A percentile compares a stretch with the other conserved stretches of the same genome.
phyloP scores from a whole-genome alignment of 2,888 invertebrate genomes.

The Cacoxenus indagator region DNA sequence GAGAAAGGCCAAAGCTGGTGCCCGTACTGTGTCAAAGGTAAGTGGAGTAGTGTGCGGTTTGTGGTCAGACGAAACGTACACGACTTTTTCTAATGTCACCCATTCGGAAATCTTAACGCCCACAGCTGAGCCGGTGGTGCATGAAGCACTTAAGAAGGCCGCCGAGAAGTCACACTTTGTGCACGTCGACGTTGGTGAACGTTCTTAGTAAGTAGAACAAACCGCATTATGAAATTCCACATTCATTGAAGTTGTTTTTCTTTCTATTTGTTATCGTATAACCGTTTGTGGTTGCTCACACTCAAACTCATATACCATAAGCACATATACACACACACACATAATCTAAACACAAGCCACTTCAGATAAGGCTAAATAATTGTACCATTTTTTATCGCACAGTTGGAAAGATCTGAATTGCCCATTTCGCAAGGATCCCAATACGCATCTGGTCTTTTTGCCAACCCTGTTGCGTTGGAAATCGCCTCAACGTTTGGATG shows the following conservation, averaged over 20 bases:
- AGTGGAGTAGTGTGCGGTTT: slow-evolving; percentile 58
- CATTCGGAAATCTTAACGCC: slow-evolving; percentile 5
- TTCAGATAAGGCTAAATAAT: not conserved
- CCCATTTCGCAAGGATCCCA: slow-evolving; percentile 83
- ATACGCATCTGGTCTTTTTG: slow-evolving; percentile 81
- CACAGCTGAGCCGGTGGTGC: slow-evolving; percentile 84
- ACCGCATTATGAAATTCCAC: slow-evolving; percentile 1
- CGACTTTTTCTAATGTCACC: slow-evolving; percentile 7
- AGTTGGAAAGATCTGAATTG: slow-evolving; percentile 90
- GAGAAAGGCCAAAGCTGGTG: slow-evolving; percentile 87
- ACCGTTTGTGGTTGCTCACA: not conserved
- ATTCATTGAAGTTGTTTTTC: not conserved
- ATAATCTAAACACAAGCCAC: not conserved
- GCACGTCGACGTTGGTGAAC: slow-evolving; percentile 84
- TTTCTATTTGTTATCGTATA: not conserved
- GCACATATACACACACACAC: not conserved
- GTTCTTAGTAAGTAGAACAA: slow-evolving; percentile 77
- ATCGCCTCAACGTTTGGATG: slow-evolving; percentile 83
- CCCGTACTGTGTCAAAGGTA: slow-evolving; percentile 88
- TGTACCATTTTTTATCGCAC: slow-evolving; percentile 50
- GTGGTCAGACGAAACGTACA: not conserved
- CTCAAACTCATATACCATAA: not conserved
- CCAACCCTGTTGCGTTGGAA: slow-evolving; percentile 88
- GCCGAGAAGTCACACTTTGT: slow-evolving; percentile 78
- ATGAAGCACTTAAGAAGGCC: slow-evolving; percentile 76